These are phyloP conservation scores for Dasyornis broadbenti DNA, from an alignment of 2,113 vertebrate genomes.

Conservation along the genomic window DNA sequence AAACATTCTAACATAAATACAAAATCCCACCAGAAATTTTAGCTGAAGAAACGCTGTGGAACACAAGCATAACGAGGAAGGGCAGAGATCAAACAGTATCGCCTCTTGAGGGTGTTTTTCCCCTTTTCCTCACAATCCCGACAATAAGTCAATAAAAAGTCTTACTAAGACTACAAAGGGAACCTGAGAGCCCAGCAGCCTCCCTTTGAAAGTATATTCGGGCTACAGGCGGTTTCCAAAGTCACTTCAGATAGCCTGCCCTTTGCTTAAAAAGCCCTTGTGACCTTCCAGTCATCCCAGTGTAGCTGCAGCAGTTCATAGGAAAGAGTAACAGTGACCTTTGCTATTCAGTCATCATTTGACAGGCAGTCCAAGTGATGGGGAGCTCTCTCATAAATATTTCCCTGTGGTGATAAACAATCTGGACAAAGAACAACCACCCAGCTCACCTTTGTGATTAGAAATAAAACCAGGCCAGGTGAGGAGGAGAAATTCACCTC, in stretches of 20 bases:
- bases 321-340: background rate
- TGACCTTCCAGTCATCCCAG: background rate
- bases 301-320: background rate
- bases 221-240: background rate
- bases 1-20: background rate
- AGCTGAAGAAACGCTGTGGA: background rate
- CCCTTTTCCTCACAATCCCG: background rate
- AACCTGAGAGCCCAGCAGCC: background rate
- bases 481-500: background rate
- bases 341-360: background rate
- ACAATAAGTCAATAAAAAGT: constrained; percentile 6
- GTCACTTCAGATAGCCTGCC: background rate
- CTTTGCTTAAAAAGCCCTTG: background rate
- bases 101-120: background rate
- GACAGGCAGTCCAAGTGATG: background rate
- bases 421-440: background rate
- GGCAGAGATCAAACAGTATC: background rate
- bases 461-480: background rate
- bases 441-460: background rate
- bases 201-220: background rate
- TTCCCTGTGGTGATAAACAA: background rate
- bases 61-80: background rate
- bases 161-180: background rate
- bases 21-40: background rate
- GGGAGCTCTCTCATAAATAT: background rate